Evolutionary conservation across 2,113 vertebrate species (phyloP).

Genomic region (Hucho hucho): DNA sequence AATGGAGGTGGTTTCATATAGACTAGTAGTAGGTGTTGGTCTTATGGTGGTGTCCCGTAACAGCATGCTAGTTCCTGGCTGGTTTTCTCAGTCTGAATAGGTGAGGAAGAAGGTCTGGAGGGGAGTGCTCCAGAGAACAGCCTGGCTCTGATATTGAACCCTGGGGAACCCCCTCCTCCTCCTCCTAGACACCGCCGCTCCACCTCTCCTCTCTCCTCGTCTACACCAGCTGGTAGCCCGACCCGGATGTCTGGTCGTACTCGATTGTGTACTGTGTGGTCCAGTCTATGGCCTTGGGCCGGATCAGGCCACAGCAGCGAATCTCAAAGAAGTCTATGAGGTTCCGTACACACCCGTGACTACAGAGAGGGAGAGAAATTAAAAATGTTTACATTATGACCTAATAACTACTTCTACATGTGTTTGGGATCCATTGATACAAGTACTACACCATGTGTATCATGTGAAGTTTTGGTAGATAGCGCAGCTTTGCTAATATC

Average conservation of each 20-base stretch:
- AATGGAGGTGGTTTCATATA: conserved; percentile 22
- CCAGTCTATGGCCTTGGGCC: conserved; percentile 95
- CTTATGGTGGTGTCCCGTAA: conserved; percentile 68
- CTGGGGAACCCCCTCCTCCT: conserved; percentile 15
- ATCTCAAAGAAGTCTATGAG: conserved; percentile 99
- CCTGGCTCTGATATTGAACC: conserved; percentile 65
- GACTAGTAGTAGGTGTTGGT: background rate
- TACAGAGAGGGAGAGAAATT: conserved; percentile 45
- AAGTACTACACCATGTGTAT: too few relatives aligned
- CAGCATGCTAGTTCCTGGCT: conserved; percentile 87
- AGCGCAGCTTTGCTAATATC: too few relatives aligned
- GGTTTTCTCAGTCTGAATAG: conserved; percentile 66
- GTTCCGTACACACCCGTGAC: conserved; percentile 96
- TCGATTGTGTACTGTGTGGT: conserved; percentile 98
- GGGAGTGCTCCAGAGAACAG: conserved; percentile 76
- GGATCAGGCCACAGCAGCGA: conserved; percentile 96
- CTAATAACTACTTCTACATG: too few relatives aligned
- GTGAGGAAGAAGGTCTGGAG: conserved; percentile 78
- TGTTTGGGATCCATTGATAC: too few relatives aligned
- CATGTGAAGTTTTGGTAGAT: too few relatives aligned
- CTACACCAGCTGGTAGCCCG: conserved; percentile 98
- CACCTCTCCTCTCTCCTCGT: conserved; percentile 30
- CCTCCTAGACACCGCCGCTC: background rate
- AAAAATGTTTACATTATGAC: too few relatives aligned
- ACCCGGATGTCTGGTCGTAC: conserved; percentile 96